Evolutionary conservation across 2,113 vertebrate genomes (phyloP).

Genomic region (Columbina picui): DNA sequence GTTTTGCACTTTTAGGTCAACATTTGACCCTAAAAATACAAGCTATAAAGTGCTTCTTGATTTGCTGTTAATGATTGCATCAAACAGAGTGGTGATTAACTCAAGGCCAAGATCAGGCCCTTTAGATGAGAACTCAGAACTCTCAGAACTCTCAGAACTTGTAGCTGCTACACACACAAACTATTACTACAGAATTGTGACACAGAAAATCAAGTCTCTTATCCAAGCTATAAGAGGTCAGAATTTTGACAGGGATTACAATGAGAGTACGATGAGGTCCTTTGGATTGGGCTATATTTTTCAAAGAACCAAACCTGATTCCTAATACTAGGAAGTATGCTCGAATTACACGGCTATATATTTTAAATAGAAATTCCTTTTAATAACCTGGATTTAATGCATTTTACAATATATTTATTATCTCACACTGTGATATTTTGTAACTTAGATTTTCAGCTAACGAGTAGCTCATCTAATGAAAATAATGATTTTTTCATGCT

Average conservation of each 20-base stretch:
- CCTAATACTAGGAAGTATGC: not conserved
- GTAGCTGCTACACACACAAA: not conserved
- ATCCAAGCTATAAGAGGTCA: not conserved
- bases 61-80: not conserved
- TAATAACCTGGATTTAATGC: conserved; percentile 54
- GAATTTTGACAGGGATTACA: not conserved
- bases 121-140: not conserved
- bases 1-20: not conserved
- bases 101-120: not conserved
- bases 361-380: conserved; percentile 61
- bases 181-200: not conserved
- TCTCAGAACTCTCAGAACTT: not conserved
- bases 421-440: conserved; percentile 69
- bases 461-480: conserved; percentile 75
- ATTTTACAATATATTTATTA: conserved; percentile 72
- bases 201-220: not conserved
- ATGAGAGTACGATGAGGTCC: not conserved
- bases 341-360: not conserved
- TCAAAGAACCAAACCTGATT: conserved; percentile 5
- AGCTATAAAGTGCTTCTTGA: not conserved
- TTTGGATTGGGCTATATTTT: not conserved
- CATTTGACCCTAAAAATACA: not conserved
- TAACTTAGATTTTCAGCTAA: conserved; percentile 69
- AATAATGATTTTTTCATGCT: conserved; percentile 78
- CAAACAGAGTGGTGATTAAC: not conserved